Conservation (phyloP, 1,140 invertebrate genomes). For the Hyles vespertilio region DNA sequence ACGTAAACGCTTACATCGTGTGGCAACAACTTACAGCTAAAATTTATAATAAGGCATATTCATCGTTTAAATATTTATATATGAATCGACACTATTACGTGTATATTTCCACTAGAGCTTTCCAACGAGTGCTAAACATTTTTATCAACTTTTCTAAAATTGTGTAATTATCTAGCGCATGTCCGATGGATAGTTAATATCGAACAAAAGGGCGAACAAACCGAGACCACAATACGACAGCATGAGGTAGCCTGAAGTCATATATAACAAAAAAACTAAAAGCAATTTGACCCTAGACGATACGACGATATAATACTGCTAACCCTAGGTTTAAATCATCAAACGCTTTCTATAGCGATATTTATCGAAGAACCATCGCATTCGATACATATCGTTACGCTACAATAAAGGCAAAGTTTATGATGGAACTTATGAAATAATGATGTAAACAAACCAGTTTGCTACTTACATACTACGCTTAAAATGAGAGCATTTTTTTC, state of each 20-base stretch:
- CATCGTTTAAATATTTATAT: slow-evolving; percentile 16
- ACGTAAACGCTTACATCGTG: slow-evolving; percentile 9
- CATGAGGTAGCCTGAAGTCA: slow-evolving; percentile 63
- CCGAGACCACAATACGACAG: slow-evolving; percentile 38
- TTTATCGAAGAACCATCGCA: slow-evolving; percentile 2
- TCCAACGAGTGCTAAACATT: slow-evolving; percentile 23
- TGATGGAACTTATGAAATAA: slow-evolving; percentile 11
- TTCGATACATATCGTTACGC: slow-evolving; percentile 9
- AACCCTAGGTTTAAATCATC: slow-evolving; percentile 40
- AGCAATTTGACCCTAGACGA: slow-evolving; percentile 31
- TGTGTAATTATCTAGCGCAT: slow-evolving; percentile 5
- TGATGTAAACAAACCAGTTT: slow-evolving; percentile 15
- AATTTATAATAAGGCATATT: slow-evolving; percentile 33
- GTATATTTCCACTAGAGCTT: slow-evolving; percentile 31
- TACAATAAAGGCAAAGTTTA: slow-evolving; percentile 6
- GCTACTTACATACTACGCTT: slow-evolving; percentile 36
- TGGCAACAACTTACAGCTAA: slow-evolving; percentile 29
- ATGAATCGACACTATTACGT: slow-evolving; percentile 19
- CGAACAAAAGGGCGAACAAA: slow-evolving; percentile 10
- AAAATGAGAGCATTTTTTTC: slow-evolving; percentile 42
- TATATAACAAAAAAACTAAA: slow-evolving; percentile 41
- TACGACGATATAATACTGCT: slow-evolving; percentile 62
- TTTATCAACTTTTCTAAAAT: slow-evolving; percentile 3
- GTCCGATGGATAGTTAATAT: neutral
- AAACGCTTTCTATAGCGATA: neutral